Percentiles rank a stretch among this genome's conserved stretches.
Evolutionary conservation across 2,113 vertebrate genomes (phyloP).

Genomic region (Heterocephalus glaber): DNA sequence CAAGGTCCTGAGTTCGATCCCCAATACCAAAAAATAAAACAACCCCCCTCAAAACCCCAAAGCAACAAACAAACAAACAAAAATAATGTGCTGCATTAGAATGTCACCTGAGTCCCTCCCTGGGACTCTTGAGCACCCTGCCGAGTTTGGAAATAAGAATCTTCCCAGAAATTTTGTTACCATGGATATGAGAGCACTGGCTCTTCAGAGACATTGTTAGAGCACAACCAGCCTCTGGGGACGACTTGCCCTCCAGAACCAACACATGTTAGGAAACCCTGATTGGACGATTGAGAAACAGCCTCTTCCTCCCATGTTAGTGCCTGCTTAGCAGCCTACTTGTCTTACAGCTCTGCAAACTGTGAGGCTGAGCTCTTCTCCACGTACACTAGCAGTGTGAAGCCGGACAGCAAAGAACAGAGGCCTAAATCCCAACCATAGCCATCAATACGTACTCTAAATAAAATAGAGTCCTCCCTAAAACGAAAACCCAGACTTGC

Average conservation of each 20-base stretch:
- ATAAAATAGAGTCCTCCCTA: neutral
- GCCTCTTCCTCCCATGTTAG: neutral
- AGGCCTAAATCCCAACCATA: neutral
- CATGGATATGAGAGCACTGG: neutral
- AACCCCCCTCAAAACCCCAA: too few species aligned
- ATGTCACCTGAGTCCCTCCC: neutral
- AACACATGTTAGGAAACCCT: neutral
- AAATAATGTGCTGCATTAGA: neutral
- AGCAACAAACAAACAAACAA: too few species aligned
- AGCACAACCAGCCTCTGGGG: neutral
- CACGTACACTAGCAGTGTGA: neutral
- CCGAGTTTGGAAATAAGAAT: neutral
- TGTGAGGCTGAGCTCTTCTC: neutral
- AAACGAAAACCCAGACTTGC: neutral
- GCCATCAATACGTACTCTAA: neutral
- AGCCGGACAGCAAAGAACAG: neutral
- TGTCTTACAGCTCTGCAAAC: neutral
- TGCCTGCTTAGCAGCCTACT: neutral
- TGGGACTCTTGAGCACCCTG: neutral
- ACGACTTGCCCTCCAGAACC: neutral
- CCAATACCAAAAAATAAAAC: too few species aligned
- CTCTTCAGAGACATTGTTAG: neutral
- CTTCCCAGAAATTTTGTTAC: slow-evolving; percentile 27
- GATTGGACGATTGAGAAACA: neutral
- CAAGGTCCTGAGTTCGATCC: too few species aligned